Conservation (phyloP, 2,797 vertebrate genomes). For the Oryzias sinensis region DNA sequence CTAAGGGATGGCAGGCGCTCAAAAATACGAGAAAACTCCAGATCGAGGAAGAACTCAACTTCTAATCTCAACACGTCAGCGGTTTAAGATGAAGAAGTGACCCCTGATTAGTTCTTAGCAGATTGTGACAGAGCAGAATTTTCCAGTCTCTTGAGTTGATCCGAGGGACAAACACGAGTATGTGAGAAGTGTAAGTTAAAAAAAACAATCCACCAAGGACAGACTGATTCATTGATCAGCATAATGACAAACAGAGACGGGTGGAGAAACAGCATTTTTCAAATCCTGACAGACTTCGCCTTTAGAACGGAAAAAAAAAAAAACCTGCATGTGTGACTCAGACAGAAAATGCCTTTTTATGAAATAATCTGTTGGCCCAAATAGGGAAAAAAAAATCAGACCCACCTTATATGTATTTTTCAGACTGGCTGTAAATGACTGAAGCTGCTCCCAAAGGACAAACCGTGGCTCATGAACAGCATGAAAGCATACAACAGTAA, state of each 20-base stretch:
- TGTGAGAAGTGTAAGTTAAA: neutral
- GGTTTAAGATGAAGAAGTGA: conserved; percentile 27
- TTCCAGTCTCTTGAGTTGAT: conserved; percentile 50
- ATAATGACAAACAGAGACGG: conserved; percentile 22
- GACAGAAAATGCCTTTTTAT: neutral
- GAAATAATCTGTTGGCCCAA: conserved; percentile 1
- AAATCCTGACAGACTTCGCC: neutral
- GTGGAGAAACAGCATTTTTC: conserved; percentile 28
- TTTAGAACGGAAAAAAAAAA: conserved; percentile 11
- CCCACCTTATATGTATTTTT: conserved; percentile 6
- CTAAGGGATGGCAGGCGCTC: conserved; percentile 20
- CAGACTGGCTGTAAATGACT: conserved; percentile 38
- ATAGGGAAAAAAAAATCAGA: conserved; percentile 14
- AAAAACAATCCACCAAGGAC: conserved; percentile 31
- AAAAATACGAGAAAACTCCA: conserved; percentile 18
- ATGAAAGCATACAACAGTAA: conserved; percentile 31
- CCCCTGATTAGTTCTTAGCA: conserved; percentile 40
- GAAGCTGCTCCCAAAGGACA: conserved; percentile 48
- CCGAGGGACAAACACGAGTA: conserved; percentile 21
- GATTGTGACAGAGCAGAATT: conserved; percentile 26
- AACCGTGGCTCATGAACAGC: conserved; percentile 43
- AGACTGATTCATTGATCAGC: conserved; percentile 21
- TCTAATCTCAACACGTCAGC: conserved; percentile 23
- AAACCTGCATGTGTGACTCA: conserved; percentile 8
- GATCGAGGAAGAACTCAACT: neutral